Evolutionary conservation across 2,113 vertebrate genomes (phyloP).

Genomic region (Kobus ellipsiprymnus): DNA sequence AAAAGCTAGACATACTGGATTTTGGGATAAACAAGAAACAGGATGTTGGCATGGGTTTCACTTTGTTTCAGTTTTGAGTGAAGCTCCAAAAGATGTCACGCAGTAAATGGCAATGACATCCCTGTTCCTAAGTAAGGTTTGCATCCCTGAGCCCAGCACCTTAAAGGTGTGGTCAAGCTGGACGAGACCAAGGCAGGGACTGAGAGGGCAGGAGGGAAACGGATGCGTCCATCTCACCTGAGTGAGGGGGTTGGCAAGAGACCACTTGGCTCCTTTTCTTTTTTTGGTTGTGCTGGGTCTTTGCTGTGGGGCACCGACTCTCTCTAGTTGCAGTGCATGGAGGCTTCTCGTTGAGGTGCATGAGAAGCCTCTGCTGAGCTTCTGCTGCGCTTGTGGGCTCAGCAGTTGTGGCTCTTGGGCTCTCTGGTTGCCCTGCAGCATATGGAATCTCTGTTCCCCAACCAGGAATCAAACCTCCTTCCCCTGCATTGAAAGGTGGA

Average conservation of each 20-base stretch:
- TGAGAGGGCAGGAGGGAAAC: neutral
- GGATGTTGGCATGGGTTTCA: slow-evolving; percentile 10
- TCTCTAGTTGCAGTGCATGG: neutral
- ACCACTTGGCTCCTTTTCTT: neutral
- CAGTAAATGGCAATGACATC: neutral
- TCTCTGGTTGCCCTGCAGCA: neutral
- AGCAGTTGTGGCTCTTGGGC: neutral
- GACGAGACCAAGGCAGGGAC: neutral
- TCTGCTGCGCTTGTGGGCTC: neutral
- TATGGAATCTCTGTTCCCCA: neutral
- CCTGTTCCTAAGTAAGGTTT: neutral
- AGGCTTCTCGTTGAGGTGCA: accelerated
- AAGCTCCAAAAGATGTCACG: neutral
- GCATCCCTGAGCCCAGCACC: neutral
- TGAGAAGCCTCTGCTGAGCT: neutral
- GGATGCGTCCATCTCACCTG: neutral
- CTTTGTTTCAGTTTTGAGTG: slow-evolving; percentile 8
- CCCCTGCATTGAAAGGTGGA: neutral
- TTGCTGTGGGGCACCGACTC: accelerated
- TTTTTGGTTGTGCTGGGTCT: neutral
- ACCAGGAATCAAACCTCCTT: neutral
- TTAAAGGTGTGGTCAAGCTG: neutral
- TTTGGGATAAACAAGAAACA: neutral
- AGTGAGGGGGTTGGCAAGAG: neutral
- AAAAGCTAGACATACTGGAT: neutral